These are phyloP conservation scores for Hermodice carunculata DNA, from an alignment of 2,888 invertebrate genomes.

Conservation along the genomic window DNA sequence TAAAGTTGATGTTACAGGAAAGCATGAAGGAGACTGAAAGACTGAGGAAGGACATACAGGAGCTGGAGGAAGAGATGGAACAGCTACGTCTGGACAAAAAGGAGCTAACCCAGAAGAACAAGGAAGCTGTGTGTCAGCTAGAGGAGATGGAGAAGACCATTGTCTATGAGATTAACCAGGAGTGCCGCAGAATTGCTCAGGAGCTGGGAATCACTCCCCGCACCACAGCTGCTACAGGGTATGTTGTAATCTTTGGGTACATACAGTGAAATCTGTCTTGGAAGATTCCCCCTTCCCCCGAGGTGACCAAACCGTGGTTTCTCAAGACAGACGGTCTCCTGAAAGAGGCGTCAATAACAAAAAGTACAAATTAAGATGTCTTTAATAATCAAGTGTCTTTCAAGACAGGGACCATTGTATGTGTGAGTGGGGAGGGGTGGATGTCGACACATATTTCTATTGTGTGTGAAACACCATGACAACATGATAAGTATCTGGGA, in stretches of 20 bases:
- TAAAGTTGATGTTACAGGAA: conserved; percentile 48
- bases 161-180: conserved; percentile 63
- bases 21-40: conserved; percentile 51
- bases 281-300: neutral
- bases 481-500: too few species aligned
- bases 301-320: too few species aligned
- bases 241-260: too few species aligned
- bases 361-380: too few species aligned
- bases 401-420: too few species aligned
- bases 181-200: conserved; percentile 57
- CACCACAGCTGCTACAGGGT: conserved; percentile 56
- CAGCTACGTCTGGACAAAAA: conserved; percentile 48
- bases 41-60: conserved; percentile 50
- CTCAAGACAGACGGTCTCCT: too few species aligned
- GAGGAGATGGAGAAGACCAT: conserved; percentile 57
- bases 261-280: too few species aligned
- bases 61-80: conserved; percentile 52
- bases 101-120: conserved; percentile 42
- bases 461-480: too few species aligned
- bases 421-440: too few species aligned
- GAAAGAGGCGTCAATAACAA: too few species aligned
- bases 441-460: too few species aligned
- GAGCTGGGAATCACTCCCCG: conserved; percentile 57
- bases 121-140: conserved; percentile 40
- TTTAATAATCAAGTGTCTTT: too few species aligned